Percentiles rank a stretch among this genome's conserved stretches.
These are phyloP conservation scores for Platyrinchus mystaceus DNA, from an alignment of 2,797 vertebrate genomes.

Conservation along the genomic window DNA sequence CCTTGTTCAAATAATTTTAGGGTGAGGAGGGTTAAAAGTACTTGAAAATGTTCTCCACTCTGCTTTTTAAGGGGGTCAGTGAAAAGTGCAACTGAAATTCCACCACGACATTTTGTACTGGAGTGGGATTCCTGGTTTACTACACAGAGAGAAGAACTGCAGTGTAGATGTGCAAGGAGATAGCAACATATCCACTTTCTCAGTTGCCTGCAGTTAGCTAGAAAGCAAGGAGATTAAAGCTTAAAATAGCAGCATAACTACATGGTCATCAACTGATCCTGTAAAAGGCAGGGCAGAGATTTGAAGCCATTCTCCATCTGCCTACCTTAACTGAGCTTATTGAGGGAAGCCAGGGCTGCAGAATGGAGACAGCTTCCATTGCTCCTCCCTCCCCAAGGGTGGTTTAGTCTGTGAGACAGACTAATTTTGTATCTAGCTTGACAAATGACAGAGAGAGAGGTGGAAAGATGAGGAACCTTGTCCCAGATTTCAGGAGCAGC, in stretches of 20 bases:
- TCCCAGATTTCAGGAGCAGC: background rate
- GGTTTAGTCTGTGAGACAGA: background rate
- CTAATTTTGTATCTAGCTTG: background rate
- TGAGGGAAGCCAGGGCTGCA: background rate
- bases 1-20: background rate
- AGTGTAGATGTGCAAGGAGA: accelerated
- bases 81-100: background rate
- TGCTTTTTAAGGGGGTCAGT: background rate
- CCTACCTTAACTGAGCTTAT: background rate
- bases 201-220: background rate
- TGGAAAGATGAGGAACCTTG: background rate
- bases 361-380: background rate
- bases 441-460: background rate
- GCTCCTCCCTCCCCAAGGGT: too few relatives aligned
- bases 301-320: background rate
- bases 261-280: background rate
- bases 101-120: background rate
- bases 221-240: background rate
- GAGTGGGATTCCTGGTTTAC: background rate
- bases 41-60: background rate
- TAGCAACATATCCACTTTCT: background rate
- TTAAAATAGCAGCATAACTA: background rate
- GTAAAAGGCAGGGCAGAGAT: background rate
- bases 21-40: background rate
- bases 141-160: background rate